phyloP scores from a whole-genome alignment of 2,888 invertebrate species.

The Lasioglossum pauxillum region DNA sequence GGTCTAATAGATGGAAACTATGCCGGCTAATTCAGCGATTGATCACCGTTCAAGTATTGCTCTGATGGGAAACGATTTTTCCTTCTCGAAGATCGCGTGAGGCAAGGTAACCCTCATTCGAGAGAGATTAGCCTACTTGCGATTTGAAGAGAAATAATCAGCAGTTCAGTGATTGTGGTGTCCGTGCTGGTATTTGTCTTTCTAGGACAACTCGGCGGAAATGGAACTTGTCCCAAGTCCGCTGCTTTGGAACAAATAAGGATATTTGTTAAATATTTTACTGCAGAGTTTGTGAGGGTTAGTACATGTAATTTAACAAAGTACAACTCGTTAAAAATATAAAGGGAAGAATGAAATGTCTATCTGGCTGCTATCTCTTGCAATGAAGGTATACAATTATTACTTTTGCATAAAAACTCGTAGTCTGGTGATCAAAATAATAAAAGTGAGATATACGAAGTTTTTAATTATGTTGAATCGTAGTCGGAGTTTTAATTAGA shows the following conservation, averaged over 20 bases:
- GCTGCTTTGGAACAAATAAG: neutral
- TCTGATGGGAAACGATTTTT: neutral
- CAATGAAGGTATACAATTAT: neutral
- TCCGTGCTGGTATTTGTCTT: neutral
- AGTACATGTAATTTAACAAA: too few species aligned
- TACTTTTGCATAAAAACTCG: neutral
- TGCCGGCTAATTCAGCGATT: neutral
- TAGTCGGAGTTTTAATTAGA: neutral
- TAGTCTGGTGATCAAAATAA: neutral
- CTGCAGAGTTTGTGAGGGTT: neutral
- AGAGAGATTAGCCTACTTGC: neutral
- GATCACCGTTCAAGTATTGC: neutral
- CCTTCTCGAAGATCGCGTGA: neutral
- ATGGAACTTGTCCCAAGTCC: neutral
- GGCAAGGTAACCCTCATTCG: neutral
- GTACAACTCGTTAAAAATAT: too few species aligned
- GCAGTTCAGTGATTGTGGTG: neutral
- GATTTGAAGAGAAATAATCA: neutral
- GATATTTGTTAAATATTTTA: neutral
- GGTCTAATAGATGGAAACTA: constrained; percentile 5
- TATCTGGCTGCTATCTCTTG: too few species aligned
- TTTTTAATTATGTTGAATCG: neutral
- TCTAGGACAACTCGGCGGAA: neutral
- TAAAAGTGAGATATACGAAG: neutral
- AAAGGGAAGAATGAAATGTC: too few species aligned